These are phyloP conservation scores for Oreohelix idahoensis DNA, from an alignment of 1,140 invertebrate species.

Conservation along the genomic window DNA sequence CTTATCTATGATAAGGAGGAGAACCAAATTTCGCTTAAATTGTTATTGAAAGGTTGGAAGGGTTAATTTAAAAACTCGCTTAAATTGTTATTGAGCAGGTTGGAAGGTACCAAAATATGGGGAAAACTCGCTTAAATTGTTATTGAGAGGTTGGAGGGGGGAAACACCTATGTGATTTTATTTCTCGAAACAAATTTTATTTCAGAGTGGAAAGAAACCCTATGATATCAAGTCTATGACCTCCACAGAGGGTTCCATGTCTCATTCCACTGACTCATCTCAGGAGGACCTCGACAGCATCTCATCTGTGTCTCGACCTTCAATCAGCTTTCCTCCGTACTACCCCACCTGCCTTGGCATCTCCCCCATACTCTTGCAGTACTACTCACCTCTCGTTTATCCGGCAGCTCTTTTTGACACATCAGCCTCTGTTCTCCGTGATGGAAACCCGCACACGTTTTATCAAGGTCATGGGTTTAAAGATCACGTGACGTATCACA, in stretches of 20 bases:
- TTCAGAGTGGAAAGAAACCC: not conserved
- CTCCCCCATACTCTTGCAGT: constrained; percentile 11
- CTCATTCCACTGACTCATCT: too few relatives aligned
- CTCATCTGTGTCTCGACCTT: not conserved
- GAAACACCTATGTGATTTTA: too few relatives aligned
- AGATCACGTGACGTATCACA: not conserved
- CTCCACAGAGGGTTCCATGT: not conserved
- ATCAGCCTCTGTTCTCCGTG: not conserved
- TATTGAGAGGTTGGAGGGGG: too few relatives aligned
- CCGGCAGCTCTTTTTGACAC: not conserved
- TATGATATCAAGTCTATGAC: not conserved
- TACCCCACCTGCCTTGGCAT: constrained; percentile 1
- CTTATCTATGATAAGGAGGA: too few relatives aligned
- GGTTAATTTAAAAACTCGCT: too few relatives aligned
- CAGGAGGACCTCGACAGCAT: not conserved
- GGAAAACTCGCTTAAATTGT: too few relatives aligned
- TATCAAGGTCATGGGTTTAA: not conserved
- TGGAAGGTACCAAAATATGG: too few relatives aligned
- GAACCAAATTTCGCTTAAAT: too few relatives aligned
- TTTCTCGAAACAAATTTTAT: too few relatives aligned
- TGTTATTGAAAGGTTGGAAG: too few relatives aligned
- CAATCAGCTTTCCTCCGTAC: not conserved
- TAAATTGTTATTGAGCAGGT: too few relatives aligned
- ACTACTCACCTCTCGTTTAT: constrained; percentile 5
- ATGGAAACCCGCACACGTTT: not conserved